These are phyloP conservation scores for Ibidorhyncha struthersii DNA, from an alignment of 2,113 vertebrate genomes.

Conservation along the genomic window DNA sequence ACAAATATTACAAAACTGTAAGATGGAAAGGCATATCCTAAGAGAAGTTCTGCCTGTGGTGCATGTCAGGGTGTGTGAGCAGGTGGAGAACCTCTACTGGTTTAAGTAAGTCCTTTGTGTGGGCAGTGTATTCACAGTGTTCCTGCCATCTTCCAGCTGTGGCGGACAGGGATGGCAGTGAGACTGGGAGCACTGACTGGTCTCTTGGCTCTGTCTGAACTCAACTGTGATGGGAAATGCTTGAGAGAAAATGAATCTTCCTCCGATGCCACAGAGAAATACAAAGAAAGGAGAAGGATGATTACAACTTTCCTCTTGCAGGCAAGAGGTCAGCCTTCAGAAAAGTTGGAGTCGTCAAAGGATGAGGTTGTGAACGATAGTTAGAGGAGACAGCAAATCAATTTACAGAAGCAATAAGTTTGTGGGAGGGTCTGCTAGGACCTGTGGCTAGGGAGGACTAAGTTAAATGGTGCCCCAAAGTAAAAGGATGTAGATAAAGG, in stretches of 20 bases:
- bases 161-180: not conserved
- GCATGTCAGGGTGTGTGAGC: rapidly evolving
- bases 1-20: not conserved
- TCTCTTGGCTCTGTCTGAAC: not conserved
- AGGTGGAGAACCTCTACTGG: not conserved
- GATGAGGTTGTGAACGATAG: not conserved
- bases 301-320: not conserved
- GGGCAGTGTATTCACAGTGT: rapidly evolving
- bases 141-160: not conserved
- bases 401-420: not conserved
- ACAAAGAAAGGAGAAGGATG: not conserved
- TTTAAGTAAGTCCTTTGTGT: not conserved
- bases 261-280: not conserved
- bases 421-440: conserved; percentile 18
- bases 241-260: not conserved
- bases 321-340: not conserved
- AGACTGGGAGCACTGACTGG: not conserved
- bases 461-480: not conserved
- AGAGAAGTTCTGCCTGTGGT: not conserved
- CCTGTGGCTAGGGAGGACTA: not conserved
- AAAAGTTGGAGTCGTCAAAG: not conserved
- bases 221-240: not conserved
- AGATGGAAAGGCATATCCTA: not conserved
- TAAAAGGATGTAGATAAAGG: not conserved
- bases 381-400: conserved; percentile 44